phyloP scores from a whole-genome alignment of 2,888 invertebrate species.

The Rhingia rostrata region DNA sequence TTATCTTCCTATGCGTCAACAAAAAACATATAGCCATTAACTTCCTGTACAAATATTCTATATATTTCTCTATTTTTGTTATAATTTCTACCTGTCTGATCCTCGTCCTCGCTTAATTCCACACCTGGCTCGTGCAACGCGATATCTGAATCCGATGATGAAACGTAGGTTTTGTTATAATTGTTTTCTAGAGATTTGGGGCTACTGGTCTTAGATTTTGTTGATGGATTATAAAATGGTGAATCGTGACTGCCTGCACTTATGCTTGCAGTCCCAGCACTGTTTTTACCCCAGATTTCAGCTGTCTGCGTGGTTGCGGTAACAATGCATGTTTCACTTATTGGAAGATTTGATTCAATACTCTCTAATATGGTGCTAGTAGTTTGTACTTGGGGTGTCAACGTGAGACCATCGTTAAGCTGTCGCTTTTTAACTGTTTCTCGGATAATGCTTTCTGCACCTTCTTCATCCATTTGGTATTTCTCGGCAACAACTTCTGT shows the following conservation, averaged over 20 bases:
- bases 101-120: constrained; percentile 86
- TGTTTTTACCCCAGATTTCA: neutral
- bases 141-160: constrained; percentile 87
- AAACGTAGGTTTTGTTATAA: constrained; percentile 84
- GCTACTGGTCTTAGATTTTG: constrained; percentile 66
- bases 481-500: constrained; percentile 48
- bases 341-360: constrained; percentile 1
- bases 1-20: no score
- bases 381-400: constrained; percentile 22
- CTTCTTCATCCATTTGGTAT: constrained; percentile 17
- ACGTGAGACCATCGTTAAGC: constrained; percentile 29
- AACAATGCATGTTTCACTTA: neutral
- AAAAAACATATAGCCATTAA: no score
- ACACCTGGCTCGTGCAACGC: constrained; percentile 86
- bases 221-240: constrained; percentile 61
- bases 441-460: constrained; percentile 20
- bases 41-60: neutral
- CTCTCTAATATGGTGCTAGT: constrained; percentile 20
- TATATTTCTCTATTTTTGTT: neutral
- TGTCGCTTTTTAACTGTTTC: constrained; percentile 31
- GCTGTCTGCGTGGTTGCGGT: neutral
- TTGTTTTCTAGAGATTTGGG: constrained; percentile 66
- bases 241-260: constrained; percentile 53
- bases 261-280: neutral
- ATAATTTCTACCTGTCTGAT: constrained; percentile 84